Base-by-base conservation (phyloP, 2,888 invertebrate species). In the Coenonympha arcania region DNA sequence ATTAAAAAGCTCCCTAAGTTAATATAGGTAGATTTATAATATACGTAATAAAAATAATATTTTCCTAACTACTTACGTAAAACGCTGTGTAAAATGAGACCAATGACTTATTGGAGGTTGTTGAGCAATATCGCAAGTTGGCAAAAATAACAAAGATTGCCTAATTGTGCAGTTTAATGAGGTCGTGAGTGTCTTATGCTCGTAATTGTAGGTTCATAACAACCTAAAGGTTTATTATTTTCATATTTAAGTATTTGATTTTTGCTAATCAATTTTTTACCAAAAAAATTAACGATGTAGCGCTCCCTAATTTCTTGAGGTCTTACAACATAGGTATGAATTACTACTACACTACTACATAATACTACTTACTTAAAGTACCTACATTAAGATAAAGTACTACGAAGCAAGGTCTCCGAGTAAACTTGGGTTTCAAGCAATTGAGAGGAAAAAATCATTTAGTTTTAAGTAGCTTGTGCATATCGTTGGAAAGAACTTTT, bases 111-210 rank as follows among this genome's bases (percentile, higher is more conserved):
- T 52, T 52, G 57, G 51, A 56, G 56, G 60, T 58, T 53, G 68
- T 73, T 73, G 63, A 68, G 78, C 76, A 75, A 72, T 60, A 51
- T 54, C 54, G 48, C 55, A 64, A 66, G 55, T 65, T 62, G 54
- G 62, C 64, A 63, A n/a, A 62, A 65, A 63, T n/a, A 58, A 52
- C 52, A 48, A 52, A 53, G 67, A 76, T 82, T 82, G 77, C 80
- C 59, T 71, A 81, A 82, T 57, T 68, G 57, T 69, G 64, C 66
- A 47, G 56, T 55, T 60, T 74, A 73, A 64, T 59, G 73, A 76
- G 81, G 81, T 77, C 79, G 71, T 42, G 49, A 24, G 24, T 24
- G 24, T 13, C 16, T 8, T 24, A 22, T 22, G 19, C 4, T 34
- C 34, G 34, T 24, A 34, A 33, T 24, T 24, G 15, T 24, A n/a